These are phyloP conservation scores for Epinephelus coioides DNA, from an alignment of 2,797 vertebrate species.

Conservation along the genomic window DNA sequence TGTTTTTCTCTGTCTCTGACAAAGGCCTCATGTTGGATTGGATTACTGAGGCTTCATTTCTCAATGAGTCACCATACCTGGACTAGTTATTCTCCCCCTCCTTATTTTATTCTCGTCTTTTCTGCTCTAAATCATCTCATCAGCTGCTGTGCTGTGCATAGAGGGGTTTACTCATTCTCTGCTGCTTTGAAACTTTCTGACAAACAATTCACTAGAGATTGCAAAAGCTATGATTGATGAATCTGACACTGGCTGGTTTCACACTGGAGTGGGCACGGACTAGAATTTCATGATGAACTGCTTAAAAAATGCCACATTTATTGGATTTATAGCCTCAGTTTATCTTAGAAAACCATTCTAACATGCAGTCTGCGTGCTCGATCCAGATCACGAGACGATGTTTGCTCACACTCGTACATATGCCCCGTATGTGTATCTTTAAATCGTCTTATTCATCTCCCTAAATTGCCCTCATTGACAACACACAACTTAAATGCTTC, in stretches of 20 bases:
- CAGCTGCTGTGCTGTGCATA: conserved; percentile 6
- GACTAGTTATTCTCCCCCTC: background rate
- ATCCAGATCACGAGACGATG: background rate
- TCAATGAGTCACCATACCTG: conserved; percentile 15
- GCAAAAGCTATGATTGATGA: conserved; percentile 46
- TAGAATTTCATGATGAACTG: conserved; percentile 16
- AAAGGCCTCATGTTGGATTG: conserved; percentile 39
- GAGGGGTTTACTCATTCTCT: conserved; percentile 18
- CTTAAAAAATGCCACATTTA: conserved; percentile 20
- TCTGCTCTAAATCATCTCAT: conserved; percentile 42
- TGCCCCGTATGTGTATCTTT: background rate
- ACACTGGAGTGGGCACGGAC: conserved; percentile 30
- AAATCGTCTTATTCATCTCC: conserved; percentile 35
- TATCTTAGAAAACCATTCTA: background rate
- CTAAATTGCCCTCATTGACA: conserved; percentile 44
- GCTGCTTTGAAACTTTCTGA: conserved; percentile 43
- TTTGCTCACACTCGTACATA: background rate
- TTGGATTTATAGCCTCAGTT: conserved; percentile 13
- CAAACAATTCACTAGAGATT: conserved; percentile 45
- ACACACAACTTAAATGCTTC: conserved; percentile 23
- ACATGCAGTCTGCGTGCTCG: conserved; percentile 2
- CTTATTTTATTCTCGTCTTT: background rate
- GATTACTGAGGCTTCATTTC: conserved; percentile 39
- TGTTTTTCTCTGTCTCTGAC: conserved; percentile 25
- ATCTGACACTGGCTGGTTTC: conserved; percentile 19